Conservation (phyloP, 2,888 invertebrate genomes). For the Sarcophaga variegata region DNA sequence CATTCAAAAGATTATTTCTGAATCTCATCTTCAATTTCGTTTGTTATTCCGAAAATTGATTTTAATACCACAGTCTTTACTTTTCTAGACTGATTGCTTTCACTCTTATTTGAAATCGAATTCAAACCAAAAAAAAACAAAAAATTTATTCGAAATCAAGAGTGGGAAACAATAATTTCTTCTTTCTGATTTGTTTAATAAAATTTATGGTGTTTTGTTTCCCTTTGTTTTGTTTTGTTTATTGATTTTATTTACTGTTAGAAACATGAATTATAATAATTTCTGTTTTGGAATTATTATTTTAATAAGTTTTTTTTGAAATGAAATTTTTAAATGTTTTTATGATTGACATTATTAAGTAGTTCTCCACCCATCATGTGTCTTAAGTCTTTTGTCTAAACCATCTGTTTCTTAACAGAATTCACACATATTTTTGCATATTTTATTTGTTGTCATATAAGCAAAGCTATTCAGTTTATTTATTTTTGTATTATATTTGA, state of each 20-base stretch:
- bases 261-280: constrained; percentile 31
- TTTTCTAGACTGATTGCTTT: constrained; percentile 49
- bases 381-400: constrained; percentile 44
- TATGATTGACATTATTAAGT: not conserved
- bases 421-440: not conserved
- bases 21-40: constrained; percentile 9
- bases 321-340: not conserved
- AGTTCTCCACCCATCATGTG: not conserved
- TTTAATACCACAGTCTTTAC: not conserved
- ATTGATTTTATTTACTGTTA: not conserved
- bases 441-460: not conserved
- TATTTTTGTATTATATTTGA: not conserved
- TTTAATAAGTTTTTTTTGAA: constrained; percentile 12
- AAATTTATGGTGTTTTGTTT: constrained; percentile 28
- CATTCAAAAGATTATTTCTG: not conserved
- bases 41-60: constrained; percentile 9
- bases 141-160: constrained; percentile 1
- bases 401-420: not conserved
- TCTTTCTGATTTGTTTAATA: not conserved
- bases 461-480: not conserved
- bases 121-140: not conserved
- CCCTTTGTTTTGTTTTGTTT: not conserved
- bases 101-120: constrained; percentile 58
- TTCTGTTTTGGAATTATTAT: not conserved
- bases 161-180: not conserved